Evolutionary conservation across 2,113 vertebrate species (phyloP).

Genomic region (Thunnus maccoyii): DNA sequence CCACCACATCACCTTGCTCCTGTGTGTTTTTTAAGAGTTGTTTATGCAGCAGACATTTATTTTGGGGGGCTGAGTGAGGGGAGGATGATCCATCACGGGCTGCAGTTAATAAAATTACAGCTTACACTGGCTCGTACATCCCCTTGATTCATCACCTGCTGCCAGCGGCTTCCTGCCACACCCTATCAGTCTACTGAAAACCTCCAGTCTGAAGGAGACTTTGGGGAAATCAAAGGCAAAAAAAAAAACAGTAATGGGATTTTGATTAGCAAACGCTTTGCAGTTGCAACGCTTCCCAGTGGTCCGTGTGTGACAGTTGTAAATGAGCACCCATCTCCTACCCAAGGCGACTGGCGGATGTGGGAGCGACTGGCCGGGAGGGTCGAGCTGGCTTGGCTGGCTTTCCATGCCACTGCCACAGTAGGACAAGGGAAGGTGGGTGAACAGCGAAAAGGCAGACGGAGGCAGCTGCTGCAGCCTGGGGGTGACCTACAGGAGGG

Average conservation of each 20-base stretch:
- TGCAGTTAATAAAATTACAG: conserved; percentile 86
- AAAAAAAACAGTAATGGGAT: conserved; percentile 51
- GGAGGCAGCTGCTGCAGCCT: conserved; percentile 67
- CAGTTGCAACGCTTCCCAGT: neutral
- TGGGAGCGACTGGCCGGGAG: neutral
- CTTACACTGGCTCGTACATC: conserved; percentile 71
- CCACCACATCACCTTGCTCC: conserved; percentile 48
- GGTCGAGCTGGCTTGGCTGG: conserved; percentile 18
- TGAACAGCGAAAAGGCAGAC: conserved; percentile 7
- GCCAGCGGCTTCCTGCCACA: conserved; percentile 80
- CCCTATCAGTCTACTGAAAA: conserved; percentile 77
- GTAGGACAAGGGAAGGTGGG: neutral
- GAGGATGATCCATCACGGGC: conserved; percentile 77
- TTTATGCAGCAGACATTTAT: conserved; percentile 75
- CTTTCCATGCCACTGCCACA: neutral
- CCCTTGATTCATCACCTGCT: conserved; percentile 84
- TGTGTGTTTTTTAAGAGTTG: conserved; percentile 36
- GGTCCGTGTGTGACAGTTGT: conserved; percentile 29
- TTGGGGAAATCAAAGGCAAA: conserved; percentile 64
- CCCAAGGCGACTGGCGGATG: neutral
- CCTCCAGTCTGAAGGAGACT: conserved; percentile 69
- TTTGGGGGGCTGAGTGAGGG: conserved; percentile 46
- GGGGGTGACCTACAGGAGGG: conserved; percentile 71
- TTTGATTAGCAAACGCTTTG: conserved; percentile 66
- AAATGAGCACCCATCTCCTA: conserved; percentile 26